These are phyloP conservation scores for Rhaphigaster nebulosa DNA, from an alignment of 2,888 invertebrate species.

Conservation along the genomic window DNA sequence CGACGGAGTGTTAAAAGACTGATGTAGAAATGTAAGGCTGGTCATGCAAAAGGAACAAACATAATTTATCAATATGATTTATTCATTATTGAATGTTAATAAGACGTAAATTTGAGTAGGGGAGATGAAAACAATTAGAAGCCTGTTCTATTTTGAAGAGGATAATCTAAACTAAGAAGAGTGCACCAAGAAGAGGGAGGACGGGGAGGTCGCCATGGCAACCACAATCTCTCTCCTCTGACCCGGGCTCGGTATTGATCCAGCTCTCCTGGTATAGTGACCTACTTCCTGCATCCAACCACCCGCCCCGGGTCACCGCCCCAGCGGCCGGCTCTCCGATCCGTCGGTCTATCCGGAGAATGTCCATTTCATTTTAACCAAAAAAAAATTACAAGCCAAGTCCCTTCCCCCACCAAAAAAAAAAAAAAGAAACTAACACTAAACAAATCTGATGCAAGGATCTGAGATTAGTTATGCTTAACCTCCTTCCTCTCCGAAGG, in stretches of 20 bases:
- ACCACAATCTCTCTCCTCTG: slow-evolving; percentile 6
- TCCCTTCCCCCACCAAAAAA: too few relatives aligned
- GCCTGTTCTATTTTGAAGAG: not conserved
- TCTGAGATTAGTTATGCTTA: too few relatives aligned
- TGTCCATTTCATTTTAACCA: too few relatives aligned
- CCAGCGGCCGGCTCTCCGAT: not conserved
- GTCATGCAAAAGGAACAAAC: not conserved
- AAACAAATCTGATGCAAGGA: too few relatives aligned
- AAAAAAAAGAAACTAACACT: too few relatives aligned
- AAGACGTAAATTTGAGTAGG: too few relatives aligned
- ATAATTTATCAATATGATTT: not conserved
- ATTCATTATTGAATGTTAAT: not conserved
- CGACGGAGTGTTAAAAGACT: too few relatives aligned
- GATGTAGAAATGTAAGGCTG: too few relatives aligned
- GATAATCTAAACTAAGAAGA: slow-evolving; percentile 31
- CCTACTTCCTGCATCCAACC: slow-evolving; percentile 36
- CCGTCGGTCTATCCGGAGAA: not conserved
- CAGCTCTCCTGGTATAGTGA: slow-evolving; percentile 53
- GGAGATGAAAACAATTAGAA: not conserved
- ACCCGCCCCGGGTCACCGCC: not conserved
- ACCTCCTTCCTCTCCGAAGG: too few relatives aligned
- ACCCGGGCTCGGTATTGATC: slow-evolving; percentile 32
- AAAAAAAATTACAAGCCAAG: too few relatives aligned
- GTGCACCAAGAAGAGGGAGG: not conserved
- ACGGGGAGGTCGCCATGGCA: slow-evolving; percentile 19